Evolutionary conservation across 2,888 invertebrate genomes (phyloP).

Genomic region (Incurvaria masculella): DNA sequence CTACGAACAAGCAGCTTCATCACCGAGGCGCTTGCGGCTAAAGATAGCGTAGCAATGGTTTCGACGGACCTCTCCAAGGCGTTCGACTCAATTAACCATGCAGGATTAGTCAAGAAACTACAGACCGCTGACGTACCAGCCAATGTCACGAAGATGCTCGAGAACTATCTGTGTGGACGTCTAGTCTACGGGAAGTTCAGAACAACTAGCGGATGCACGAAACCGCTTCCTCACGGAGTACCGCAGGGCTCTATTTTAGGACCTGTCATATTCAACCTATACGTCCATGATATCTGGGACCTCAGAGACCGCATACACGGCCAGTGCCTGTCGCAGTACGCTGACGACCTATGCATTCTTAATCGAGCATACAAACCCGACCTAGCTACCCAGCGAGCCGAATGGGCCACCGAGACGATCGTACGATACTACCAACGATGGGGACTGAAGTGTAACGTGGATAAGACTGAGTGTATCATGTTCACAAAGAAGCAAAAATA

Average conservation of each 20-base stretch:
- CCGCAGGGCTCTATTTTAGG: neutral
- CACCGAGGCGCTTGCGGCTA: neutral
- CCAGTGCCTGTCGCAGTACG: conserved; percentile 2
- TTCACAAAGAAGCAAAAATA: conserved; percentile 4
- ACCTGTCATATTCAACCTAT: neutral
- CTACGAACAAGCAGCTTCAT: neutral
- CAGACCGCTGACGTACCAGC: conserved; percentile 2
- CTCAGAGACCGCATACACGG: neutral
- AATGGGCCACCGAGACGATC: conserved; percentile 4
- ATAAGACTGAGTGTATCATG: conserved; percentile 6
- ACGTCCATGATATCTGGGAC: neutral
- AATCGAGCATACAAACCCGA: conserved; percentile 1
- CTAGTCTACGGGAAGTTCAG: neutral
- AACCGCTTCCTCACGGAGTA: neutral
- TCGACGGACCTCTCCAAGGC: conserved; percentile 8
- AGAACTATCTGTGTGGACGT: neutral
- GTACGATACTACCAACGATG: conserved; percentile 2
- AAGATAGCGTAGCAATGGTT: conserved; percentile 7
- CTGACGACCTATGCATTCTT: conserved; percentile 6
- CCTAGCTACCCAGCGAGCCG: neutral
- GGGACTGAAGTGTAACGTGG: conserved; percentile 5
- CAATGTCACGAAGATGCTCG: conserved; percentile 3
- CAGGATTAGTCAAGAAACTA: conserved; percentile 8
- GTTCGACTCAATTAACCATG: conserved; percentile 9
- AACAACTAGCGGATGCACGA: neutral